Evolutionary conservation across 2,113 vertebrate genomes (phyloP).

Genomic region (Arenaria interpres): DNA sequence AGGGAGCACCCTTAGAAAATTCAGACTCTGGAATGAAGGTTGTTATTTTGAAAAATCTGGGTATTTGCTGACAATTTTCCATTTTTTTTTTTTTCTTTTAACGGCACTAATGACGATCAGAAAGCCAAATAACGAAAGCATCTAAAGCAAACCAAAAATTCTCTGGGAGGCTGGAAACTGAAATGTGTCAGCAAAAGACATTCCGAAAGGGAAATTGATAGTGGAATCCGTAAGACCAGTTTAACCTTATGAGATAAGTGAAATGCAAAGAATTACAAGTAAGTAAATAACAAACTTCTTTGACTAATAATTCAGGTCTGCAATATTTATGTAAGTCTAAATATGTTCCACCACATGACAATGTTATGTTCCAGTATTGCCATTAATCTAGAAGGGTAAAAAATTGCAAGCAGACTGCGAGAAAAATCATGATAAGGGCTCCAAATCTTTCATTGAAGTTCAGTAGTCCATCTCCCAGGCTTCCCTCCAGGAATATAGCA

Average conservation of each 20-base stretch:
- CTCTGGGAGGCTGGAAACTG: not conserved
- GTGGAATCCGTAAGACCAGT: not conserved
- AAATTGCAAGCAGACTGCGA: not conserved
- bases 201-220: not conserved
- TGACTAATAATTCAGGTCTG: not conserved
- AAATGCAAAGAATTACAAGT: not conserved
- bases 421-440: not conserved
- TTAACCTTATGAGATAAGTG: not conserved
- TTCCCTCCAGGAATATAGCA: not conserved
- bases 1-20: not conserved
- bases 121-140: not conserved
- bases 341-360: not conserved
- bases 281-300: not conserved
- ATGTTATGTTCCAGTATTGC: not conserved
- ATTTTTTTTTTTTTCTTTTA: not conserved
- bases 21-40: not conserved
- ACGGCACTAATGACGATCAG: not conserved
- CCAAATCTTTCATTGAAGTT: not conserved
- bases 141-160: not conserved
- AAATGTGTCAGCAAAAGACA: not conserved
- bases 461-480: not conserved
- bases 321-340: not conserved
- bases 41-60: not conserved
- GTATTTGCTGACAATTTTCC: not conserved
- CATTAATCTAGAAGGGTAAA: not conserved